Percentiles rank a stretch among this genome's conserved stretches.
Evolutionary conservation across 2,113 vertebrate species (phyloP).

Genomic region (Pangasianodon gigas): DNA sequence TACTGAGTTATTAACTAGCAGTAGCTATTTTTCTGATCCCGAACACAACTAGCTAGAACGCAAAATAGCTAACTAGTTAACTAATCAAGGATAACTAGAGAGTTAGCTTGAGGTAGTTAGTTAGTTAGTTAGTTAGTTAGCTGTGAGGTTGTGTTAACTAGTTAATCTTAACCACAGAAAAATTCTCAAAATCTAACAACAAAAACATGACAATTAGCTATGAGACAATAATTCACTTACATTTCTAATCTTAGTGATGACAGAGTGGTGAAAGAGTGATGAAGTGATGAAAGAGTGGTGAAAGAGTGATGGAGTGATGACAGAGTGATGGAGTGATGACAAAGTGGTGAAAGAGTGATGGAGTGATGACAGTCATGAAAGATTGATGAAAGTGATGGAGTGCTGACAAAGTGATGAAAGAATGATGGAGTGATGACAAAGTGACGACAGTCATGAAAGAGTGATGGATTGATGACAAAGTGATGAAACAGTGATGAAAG

Average conservation of each 20-base stretch:
- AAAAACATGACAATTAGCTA: not conserved
- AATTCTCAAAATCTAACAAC: too few species aligned
- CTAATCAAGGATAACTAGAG: too few species aligned
- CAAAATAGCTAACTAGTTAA: too few species aligned
- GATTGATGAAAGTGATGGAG: too few species aligned
- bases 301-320: not conserved
- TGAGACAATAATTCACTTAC: not conserved
- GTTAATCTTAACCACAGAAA: not conserved
- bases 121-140: too few species aligned
- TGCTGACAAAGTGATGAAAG: not conserved
- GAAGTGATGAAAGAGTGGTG: not conserved
- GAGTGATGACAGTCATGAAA: not conserved
- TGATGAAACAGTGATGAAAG: too few species aligned
- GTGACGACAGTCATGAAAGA: not conserved
- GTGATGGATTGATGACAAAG: too few species aligned
- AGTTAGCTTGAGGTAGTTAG: too few species aligned
- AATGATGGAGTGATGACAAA: not conserved
- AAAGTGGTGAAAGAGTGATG: not conserved
- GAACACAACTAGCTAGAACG: too few species aligned
- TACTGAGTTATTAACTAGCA: too few species aligned
- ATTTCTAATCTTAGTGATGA: not conserved
- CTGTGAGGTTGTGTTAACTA: too few species aligned
- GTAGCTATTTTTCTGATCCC: too few species aligned
- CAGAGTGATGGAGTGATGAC: not conserved
- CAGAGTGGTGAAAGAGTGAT: not conserved